phyloP scores from a whole-genome alignment of 2,888 invertebrate species.

The Noctua comes region DNA sequence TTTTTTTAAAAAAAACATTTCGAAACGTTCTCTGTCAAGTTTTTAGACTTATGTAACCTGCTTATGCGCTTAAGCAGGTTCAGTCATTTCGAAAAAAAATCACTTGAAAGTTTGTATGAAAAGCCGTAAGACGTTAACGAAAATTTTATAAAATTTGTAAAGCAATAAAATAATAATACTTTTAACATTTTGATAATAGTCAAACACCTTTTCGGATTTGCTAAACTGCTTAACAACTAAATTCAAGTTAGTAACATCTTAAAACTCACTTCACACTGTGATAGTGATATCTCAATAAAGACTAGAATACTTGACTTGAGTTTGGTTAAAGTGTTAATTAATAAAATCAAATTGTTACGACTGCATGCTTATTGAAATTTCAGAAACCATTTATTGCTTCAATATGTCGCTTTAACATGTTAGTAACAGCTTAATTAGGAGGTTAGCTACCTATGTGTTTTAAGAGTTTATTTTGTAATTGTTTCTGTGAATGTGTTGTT shows the following conservation, averaged over 20 bases:
- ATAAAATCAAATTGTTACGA: not conserved
- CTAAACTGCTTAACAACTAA: constrained; percentile 6
- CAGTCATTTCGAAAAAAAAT: no score
- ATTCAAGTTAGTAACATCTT: constrained; percentile 9
- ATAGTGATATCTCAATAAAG: not conserved
- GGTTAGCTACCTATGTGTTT: not conserved
- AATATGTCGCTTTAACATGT: constrained; percentile 4
- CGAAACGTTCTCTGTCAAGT: no score
- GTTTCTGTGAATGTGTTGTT: not conserved
- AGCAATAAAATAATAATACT: not conserved
- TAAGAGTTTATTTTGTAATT: not conserved
- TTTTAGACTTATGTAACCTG: no score
- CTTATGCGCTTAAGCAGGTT: no score
- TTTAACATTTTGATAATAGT: not conserved
- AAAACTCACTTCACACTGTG: not conserved
- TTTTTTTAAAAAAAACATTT: no score
- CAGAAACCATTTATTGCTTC: not conserved
- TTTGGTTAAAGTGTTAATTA: constrained; percentile 2
- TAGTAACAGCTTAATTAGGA: not conserved
- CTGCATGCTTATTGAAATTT: not conserved
- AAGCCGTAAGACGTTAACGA: no score
- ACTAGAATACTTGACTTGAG: constrained; percentile 13
- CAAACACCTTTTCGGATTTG: constrained; percentile 19
- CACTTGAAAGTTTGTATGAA: no score
- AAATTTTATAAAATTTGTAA: not conserved